Evolutionary conservation across 2,888 invertebrate species (phyloP).

Genomic region (Drosophila heteroneura): DNA sequence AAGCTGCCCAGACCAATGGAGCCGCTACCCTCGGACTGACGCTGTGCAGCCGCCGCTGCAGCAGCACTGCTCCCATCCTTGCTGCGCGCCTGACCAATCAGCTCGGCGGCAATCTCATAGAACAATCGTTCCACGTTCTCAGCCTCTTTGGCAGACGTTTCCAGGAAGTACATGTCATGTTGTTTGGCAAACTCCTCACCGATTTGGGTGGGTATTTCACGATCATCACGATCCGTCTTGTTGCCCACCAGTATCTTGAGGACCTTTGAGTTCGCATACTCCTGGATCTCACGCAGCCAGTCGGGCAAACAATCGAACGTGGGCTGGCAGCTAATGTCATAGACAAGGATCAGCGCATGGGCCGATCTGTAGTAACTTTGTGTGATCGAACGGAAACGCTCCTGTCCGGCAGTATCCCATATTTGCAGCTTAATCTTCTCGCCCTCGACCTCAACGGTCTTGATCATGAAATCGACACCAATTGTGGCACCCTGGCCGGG

Average conservation of each 20-base stretch:
- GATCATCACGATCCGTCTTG: constrained; percentile 98
- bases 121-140: constrained; percentile 98
- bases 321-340: constrained; percentile 98
- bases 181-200: constrained; percentile 98
- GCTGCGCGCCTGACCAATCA: constrained; percentile 96
- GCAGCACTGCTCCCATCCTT: constrained; percentile 86
- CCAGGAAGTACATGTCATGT: constrained; percentile 98
- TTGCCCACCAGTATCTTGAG: constrained; percentile 89
- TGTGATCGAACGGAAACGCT: constrained; percentile 97
- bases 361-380: constrained; percentile 99
- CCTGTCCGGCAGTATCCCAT: constrained; percentile 99
- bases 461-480: constrained; percentile 99
- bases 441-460: constrained; percentile 98
- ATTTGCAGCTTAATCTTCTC: constrained; percentile 99
- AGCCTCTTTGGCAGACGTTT: constrained; percentile 98
- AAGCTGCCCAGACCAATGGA: constrained; percentile 77
- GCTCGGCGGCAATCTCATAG: constrained; percentile 97
- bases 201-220: constrained; percentile 95
- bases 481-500: constrained; percentile 99
- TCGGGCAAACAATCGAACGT: constrained; percentile 98
- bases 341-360: constrained; percentile 97
- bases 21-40: constrained; percentile 63
- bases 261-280: constrained; percentile 97
- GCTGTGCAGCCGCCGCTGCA: constrained; percentile 69
- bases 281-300: constrained; percentile 98